A percentile compares a stretch with the other conserved stretches of the same genome.
These are phyloP conservation scores for Drosophila putrida DNA, from an alignment of 2,888 invertebrate genomes.

Conservation along the genomic window DNA sequence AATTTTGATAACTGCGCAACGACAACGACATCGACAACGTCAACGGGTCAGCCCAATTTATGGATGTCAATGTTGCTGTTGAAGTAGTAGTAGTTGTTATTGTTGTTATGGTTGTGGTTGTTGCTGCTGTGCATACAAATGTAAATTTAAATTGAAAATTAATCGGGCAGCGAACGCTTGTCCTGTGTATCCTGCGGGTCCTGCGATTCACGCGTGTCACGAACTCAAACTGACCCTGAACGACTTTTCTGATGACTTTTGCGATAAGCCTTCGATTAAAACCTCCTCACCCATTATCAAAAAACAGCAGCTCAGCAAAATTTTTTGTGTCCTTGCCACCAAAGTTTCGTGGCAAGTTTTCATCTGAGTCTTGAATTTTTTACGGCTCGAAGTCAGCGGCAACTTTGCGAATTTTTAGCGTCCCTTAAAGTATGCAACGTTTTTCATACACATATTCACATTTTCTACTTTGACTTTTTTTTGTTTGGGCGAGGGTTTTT, in stretches of 20 bases:
- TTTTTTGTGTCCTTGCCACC: conserved; percentile 42
- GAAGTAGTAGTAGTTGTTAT: not conserved
- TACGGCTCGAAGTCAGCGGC: not conserved
- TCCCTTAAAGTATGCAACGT: conserved; percentile 27
- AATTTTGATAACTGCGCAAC: conserved; percentile 68
- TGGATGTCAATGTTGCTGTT: conserved; percentile 36
- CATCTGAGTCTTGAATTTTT: conserved; percentile 10
- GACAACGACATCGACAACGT: conserved; percentile 45
- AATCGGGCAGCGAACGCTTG: conserved; percentile 56
- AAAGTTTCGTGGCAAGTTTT: conserved; percentile 47
- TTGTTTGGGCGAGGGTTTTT: conserved; percentile 23
- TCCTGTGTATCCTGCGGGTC: conserved; percentile 19
- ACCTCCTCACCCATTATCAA: conserved; percentile 52
- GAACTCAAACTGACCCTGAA: conserved; percentile 28
- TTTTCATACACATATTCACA: conserved; percentile 9
- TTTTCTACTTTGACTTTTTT: conserved; percentile 6
- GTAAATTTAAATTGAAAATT: conserved; percentile 73
- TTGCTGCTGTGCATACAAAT: conserved; percentile 63
- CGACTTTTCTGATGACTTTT: conserved; percentile 52
- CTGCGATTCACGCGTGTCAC: conserved; percentile 24
- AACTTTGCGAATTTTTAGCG: conserved; percentile 18
- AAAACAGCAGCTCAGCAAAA: conserved; percentile 48
- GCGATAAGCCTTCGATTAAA: conserved; percentile 64
- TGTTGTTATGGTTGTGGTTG: conserved; percentile 8
- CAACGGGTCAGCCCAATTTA: conserved; percentile 57